phyloP scores from a whole-genome alignment of 2,113 vertebrate genomes.

The Scalopus aquaticus region DNA sequence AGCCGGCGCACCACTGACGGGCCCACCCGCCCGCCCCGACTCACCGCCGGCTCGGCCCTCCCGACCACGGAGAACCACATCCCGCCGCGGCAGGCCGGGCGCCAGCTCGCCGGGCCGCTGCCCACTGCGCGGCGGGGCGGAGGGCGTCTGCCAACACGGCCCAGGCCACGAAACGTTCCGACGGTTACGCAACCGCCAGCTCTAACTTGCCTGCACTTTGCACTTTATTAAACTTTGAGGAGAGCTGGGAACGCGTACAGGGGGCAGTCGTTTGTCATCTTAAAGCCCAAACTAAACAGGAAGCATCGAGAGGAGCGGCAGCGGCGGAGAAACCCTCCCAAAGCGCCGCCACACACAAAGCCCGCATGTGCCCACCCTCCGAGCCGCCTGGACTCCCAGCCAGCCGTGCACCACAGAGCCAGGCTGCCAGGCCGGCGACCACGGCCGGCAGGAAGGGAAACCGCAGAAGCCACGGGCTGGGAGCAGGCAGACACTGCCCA shows the following conservation, averaged over 20 bases:
- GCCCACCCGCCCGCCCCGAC: constrained; percentile 45
- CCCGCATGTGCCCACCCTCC: constrained; percentile 54
- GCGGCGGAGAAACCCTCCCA: constrained; percentile 61
- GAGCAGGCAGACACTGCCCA: neutral
- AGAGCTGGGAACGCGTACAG: constrained; percentile 59
- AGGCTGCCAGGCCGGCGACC: too few species aligned
- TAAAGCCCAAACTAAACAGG: constrained; percentile 84
- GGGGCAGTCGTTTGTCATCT: constrained; percentile 54
- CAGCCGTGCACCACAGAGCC: too few species aligned
- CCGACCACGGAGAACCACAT: constrained; percentile 99
- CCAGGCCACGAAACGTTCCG: constrained; percentile 79
- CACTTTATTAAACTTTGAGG: constrained; percentile 79
- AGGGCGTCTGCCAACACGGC: constrained; percentile 79
- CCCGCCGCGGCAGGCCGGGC: too few species aligned
- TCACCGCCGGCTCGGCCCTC: constrained; percentile 89
- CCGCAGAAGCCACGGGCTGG: neutral
- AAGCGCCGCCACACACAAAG: too few species aligned
- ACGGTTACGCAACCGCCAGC: constrained; percentile 82
- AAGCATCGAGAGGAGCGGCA: constrained; percentile 76
- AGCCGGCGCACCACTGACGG: too few species aligned
- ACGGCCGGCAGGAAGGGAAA: neutral
- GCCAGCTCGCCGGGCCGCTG: too few species aligned
- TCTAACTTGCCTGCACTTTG: constrained; percentile 80
- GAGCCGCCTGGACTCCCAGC: constrained; percentile 82
- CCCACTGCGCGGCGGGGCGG: too few species aligned